phyloP scores from a whole-genome alignment of 2,888 invertebrate species.

The Digitonthophagus gazella region DNA sequence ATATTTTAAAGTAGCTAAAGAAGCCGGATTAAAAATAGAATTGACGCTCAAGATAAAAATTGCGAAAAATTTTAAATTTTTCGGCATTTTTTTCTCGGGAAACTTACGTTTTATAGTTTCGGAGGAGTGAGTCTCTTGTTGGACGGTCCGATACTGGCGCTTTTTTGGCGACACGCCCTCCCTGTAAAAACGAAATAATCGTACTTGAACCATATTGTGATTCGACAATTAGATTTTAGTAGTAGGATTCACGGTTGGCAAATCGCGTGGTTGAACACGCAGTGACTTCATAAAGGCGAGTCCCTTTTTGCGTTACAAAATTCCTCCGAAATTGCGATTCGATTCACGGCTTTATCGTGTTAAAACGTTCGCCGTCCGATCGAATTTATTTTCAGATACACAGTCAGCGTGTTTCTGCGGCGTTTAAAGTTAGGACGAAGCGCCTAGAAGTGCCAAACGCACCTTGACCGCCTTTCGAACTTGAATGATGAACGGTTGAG shows the following conservation, averaged over 20 bases:
- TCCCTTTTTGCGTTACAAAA: too few relatives aligned
- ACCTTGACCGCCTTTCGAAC: not conserved
- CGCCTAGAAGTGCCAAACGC: not conserved
- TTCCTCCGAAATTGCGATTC: too few relatives aligned
- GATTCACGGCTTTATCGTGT: too few relatives aligned
- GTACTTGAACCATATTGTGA: not conserved
- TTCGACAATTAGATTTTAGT: not conserved
- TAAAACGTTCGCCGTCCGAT: too few relatives aligned
- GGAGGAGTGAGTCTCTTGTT: conserved; percentile 50
- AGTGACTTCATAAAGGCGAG: too few relatives aligned
- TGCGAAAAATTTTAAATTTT: too few relatives aligned
- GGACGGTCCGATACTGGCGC: conserved; percentile 50
- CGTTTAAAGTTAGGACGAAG: not conserved
- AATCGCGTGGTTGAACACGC: too few relatives aligned
- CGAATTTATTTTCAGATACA: not conserved
- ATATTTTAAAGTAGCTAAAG: too few relatives aligned
- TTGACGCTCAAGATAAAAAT: not conserved
- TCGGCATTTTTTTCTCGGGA: too few relatives aligned
- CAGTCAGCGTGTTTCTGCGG: not conserved
- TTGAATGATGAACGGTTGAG: not conserved
- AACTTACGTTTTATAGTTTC: conserved; percentile 54
- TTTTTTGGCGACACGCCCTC: conserved; percentile 65
- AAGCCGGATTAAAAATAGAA: not conserved
- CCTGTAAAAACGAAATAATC: conserved; percentile 53
- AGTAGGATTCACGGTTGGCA: not conserved